Percentiles rank a stretch among this genome's conserved stretches.
These are phyloP conservation scores for Oreamnos americanus DNA, from an alignment of 2,113 vertebrate genomes.

Conservation along the genomic window DNA sequence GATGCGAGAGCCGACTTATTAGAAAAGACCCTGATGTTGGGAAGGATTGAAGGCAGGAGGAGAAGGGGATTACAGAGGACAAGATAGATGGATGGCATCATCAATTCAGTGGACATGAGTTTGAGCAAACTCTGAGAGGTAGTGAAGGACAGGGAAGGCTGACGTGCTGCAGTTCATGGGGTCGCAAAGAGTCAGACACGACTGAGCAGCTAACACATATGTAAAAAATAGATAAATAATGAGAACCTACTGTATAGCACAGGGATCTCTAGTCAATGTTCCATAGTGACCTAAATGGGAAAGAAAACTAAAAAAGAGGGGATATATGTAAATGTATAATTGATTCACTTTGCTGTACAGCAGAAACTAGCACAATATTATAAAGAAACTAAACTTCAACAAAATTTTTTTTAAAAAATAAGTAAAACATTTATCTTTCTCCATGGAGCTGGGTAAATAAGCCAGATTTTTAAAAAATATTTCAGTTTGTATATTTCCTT, in stretches of 20 bases:
- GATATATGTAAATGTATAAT: neutral
- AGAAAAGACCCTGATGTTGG: neutral
- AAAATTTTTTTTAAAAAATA: neutral
- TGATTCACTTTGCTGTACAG: neutral
- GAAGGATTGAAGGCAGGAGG: neutral
- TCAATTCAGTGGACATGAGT: neutral
- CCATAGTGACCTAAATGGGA: neutral
- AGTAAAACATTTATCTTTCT: neutral
- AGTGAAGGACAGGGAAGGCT: neutral
- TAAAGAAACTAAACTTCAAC: neutral
- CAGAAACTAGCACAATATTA: neutral
- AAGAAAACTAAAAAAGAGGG: neutral
- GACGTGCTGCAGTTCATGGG: neutral
- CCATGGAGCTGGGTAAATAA: neutral
- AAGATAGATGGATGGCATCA: neutral
- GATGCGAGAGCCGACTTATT: neutral
- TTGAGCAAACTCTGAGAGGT: neutral
- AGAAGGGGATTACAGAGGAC: neutral
- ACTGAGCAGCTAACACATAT: neutral
- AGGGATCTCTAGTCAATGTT: neutral
- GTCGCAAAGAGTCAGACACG: neutral
- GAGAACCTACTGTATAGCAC: neutral
- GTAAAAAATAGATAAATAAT: neutral
- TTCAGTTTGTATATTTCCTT: neutral
- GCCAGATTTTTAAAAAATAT: neutral